phyloP scores from a whole-genome alignment of 2,888 invertebrate species.

The Hypsopygia costalis region DNA sequence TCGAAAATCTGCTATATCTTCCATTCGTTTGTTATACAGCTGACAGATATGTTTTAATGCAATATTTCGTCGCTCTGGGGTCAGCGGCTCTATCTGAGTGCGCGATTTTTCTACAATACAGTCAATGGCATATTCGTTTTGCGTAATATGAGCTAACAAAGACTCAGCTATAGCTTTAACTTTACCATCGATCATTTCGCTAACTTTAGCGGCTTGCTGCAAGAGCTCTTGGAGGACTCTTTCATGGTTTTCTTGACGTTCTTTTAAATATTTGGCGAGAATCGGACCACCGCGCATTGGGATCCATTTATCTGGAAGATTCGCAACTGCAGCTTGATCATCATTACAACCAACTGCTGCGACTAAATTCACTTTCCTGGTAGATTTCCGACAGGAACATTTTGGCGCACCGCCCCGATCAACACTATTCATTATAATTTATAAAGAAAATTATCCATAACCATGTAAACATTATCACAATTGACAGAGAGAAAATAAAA shows the following conservation, averaged over 20 bases:
- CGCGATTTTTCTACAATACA: slow-evolving; percentile 34
- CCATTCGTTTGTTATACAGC: slow-evolving; percentile 30
- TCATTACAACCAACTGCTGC: slow-evolving; percentile 41
- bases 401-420: neutral
- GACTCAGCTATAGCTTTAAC: slow-evolving; percentile 42
- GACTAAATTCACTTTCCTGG: slow-evolving; percentile 19
- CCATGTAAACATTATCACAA: no score
- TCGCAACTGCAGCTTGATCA: slow-evolving; percentile 51
- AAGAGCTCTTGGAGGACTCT: slow-evolving; percentile 30
- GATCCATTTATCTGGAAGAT: slow-evolving; percentile 51
- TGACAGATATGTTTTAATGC: slow-evolving; percentile 34
- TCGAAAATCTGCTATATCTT: slow-evolving; percentile 42
- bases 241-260: slow-evolving; percentile 41
- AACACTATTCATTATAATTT: no score
- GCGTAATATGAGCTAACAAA: slow-evolving; percentile 41
- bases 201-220: slow-evolving; percentile 32
- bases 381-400: slow-evolving; percentile 10
- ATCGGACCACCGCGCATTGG: slow-evolving; percentile 46
- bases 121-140: slow-evolving; percentile 44
- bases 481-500: no score
- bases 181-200: slow-evolving; percentile 42
- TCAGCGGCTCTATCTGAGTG: slow-evolving; percentile 15
- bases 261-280: slow-evolving; percentile 49
- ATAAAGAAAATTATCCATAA: no score
- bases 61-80: slow-evolving; percentile 26